These are phyloP conservation scores for Aphaenogaster rudis DNA, from an alignment of 1,140 invertebrate genomes.

Conservation along the genomic window DNA sequence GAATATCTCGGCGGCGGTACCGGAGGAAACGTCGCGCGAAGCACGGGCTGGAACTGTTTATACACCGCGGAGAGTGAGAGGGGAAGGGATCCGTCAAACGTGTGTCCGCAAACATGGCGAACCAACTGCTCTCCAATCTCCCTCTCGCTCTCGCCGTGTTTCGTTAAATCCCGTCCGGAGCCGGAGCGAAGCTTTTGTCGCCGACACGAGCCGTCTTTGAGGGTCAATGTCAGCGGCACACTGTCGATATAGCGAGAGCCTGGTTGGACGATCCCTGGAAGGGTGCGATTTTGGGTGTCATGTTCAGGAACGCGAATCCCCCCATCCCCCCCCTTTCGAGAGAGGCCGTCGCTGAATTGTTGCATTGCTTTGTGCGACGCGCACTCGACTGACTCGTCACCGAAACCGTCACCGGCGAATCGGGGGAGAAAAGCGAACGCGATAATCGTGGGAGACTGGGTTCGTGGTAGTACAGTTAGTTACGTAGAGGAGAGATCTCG, in stretches of 20 bases:
- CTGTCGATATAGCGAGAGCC: conserved; percentile 26
- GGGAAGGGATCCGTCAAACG: conserved; percentile 38
- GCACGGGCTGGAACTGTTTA: conserved; percentile 25
- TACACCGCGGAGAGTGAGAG: neutral
- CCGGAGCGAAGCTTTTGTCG: conserved; percentile 58
- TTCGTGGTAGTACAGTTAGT: conserved; percentile 1
- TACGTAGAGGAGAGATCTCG: neutral
- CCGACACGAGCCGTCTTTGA: conserved; percentile 65
- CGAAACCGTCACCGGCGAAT: conserved; percentile 26
- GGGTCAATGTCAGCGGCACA: conserved; percentile 61
- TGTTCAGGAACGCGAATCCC: conserved; percentile 52
- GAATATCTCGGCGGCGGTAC: conserved; percentile 24
- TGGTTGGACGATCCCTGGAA: conserved; percentile 33
- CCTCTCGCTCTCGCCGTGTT: conserved; percentile 40
- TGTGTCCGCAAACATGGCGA: conserved; percentile 54
- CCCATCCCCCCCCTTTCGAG: neutral
- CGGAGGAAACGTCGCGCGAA: conserved; percentile 16
- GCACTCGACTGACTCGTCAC: conserved; percentile 66
- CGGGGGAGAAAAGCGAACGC: conserved; percentile 58
- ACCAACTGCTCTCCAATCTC: conserved; percentile 7
- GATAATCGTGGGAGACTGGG: conserved; percentile 37
- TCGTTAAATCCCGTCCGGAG: conserved; percentile 58
- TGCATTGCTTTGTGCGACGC: conserved; percentile 62
- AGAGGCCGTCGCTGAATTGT: conserved; percentile 58
- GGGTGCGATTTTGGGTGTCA: conserved; percentile 71